These are phyloP conservation scores for Falco cherrug DNA, from an alignment of 2,797 vertebrate genomes.

Conservation along the genomic window DNA sequence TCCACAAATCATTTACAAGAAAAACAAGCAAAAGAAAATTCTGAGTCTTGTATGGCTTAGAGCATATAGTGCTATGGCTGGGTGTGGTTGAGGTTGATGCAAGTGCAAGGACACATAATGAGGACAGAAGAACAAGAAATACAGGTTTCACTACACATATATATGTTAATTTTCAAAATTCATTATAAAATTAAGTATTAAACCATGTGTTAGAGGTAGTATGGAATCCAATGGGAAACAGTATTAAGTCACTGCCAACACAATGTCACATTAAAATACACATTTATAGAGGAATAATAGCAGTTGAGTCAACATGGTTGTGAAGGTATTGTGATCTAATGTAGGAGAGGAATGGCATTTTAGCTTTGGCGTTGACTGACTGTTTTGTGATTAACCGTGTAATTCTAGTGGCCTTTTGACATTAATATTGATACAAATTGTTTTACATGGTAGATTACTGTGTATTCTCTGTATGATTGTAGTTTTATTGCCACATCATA, in stretches of 20 bases:
- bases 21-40: not conserved
- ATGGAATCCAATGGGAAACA: not conserved
- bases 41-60: not conserved
- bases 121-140: not conserved
- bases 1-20: not conserved
- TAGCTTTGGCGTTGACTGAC: not conserved
- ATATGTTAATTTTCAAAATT: not conserved
- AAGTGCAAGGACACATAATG: not conserved
- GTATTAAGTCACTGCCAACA: not conserved
- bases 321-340: not conserved
- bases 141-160: not conserved
- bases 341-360: not conserved
- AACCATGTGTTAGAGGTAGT: not conserved
- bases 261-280: not conserved
- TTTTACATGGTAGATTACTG: not conserved
- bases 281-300: not conserved
- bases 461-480: not conserved
- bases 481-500: not conserved
- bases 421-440: not conserved
- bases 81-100: not conserved
- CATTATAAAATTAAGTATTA: not conserved
- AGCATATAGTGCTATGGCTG: rapidly evolving
- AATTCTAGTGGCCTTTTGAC: not conserved
- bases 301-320: not conserved
- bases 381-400: not conserved